Percentiles rank a stretch among this genome's conserved stretches.
Conservation (phyloP, 2,797 vertebrate species). For the Melanotaenia nigrans region DNA sequence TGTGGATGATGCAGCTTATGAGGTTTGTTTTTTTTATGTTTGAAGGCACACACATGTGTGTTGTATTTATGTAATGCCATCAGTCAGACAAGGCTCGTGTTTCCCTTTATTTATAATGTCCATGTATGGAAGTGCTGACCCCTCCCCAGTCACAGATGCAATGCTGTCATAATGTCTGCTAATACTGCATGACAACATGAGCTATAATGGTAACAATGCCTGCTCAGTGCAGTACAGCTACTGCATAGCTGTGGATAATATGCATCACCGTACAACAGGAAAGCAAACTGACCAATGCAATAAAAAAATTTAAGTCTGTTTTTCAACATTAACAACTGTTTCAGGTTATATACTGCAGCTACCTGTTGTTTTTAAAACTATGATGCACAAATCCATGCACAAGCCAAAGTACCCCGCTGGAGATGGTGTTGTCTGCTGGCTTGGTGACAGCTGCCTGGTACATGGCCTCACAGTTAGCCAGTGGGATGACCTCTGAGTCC, state of each 20-base stretch:
- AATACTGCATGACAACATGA: conserved; percentile 49
- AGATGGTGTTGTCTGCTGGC: conserved; percentile 76
- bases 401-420: conserved; percentile 79
- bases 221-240: conserved; percentile 18
- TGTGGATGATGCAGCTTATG: conserved; percentile 10
- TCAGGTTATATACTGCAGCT: background rate
- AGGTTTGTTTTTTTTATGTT: conserved; percentile 4
- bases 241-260: conserved; percentile 2
- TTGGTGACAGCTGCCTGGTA: conserved; percentile 90
- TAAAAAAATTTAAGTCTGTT: background rate
- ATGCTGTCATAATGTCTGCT: conserved; percentile 56
- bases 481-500: conserved; percentile 79
- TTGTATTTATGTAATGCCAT: conserved; percentile 22
- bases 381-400: conserved; percentile 51
- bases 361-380: conserved; percentile 16
- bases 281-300: conserved; percentile 7
- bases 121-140: conserved; percentile 34
- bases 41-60: conserved; percentile 12
- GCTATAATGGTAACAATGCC: conserved; percentile 48
- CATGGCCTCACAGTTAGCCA: conserved; percentile 88
- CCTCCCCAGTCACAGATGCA: conserved; percentile 23
- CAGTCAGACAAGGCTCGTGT: conserved; percentile 41
- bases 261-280: background rate
- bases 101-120: conserved; percentile 53
- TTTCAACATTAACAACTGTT: conserved; percentile 13